phyloP scores from a whole-genome alignment of 30 jellyfish, hydroid and myxozoan genomes.

The Hydra vulgaris region DNA sequence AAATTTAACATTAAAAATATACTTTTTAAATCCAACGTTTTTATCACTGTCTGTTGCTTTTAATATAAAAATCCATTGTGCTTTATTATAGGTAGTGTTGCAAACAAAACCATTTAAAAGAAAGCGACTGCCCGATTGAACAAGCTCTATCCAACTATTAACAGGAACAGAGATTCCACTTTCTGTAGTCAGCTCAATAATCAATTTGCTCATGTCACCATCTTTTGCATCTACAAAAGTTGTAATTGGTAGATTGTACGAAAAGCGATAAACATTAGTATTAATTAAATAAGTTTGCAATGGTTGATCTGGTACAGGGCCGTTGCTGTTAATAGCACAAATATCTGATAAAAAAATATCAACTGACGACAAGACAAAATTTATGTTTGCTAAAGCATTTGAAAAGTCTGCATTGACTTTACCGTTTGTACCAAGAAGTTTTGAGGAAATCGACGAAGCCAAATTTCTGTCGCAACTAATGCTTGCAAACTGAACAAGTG shows the following conservation, averaged over 20 bases:
- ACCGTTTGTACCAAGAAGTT: too few relatives aligned
- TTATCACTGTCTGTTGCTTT: constrained; percentile 61
- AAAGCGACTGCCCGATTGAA: background rate
- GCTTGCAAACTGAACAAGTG: background rate
- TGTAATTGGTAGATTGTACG: constrained; percentile 10
- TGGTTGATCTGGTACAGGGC: too few relatives aligned
- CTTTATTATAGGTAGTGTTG: background rate
- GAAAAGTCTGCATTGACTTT: too few relatives aligned
- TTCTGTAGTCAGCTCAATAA: constrained; percentile 11
- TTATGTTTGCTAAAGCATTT: too few relatives aligned
- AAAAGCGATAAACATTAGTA: constrained; percentile 14
- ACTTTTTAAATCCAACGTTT: constrained; percentile 8
- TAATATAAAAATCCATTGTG: constrained; percentile 39
- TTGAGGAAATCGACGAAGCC: too few relatives aligned
- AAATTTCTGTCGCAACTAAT: too few relatives aligned
- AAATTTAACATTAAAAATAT: background rate
- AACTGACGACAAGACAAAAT: too few relatives aligned
- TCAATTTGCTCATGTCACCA: constrained; percentile 39
- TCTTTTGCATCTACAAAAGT: constrained; percentile 57
- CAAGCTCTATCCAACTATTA: constrained; percentile 42
- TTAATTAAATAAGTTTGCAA: too few relatives aligned
- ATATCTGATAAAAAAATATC: too few relatives aligned
- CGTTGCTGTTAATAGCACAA: too few relatives aligned
- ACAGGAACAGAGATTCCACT: constrained; percentile 39
- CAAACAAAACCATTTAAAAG: constrained; percentile 7